A percentile compares a stretch with the other conserved stretches of the same genome.
Evolutionary conservation across 2,888 invertebrate genomes (phyloP).

Genomic region (Drosophila nr. fundita): DNA sequence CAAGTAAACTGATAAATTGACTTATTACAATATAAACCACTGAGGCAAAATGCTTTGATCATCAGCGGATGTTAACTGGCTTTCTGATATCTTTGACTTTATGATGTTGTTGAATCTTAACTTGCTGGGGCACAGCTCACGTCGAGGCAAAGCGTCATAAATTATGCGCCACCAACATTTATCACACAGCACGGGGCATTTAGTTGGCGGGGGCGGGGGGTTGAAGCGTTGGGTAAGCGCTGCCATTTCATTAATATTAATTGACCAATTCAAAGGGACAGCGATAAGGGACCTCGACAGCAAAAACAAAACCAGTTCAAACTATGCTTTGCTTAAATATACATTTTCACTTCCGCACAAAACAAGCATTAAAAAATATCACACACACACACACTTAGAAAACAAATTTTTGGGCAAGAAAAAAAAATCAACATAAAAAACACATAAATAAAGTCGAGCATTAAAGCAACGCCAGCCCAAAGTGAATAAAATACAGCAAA

Average conservation of each 20-base stretch:
- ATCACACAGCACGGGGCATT: slow-evolving; percentile 28
- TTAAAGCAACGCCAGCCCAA: slow-evolving; percentile 28
- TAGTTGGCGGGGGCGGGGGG: not conserved
- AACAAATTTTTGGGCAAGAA: slow-evolving; percentile 13
- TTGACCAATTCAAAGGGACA: slow-evolving; percentile 71
- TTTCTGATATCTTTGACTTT: slow-evolving; percentile 29
- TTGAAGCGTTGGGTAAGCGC: slow-evolving; percentile 1
- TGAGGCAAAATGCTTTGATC: slow-evolving; percentile 21
- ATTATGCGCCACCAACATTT: slow-evolving; percentile 25
- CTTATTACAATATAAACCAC: slow-evolving; percentile 54
- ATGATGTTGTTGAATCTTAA: slow-evolving; percentile 30
- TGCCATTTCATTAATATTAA: slow-evolving; percentile 78
- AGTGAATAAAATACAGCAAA: slow-evolving; percentile 31
- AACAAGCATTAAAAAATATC: slow-evolving; percentile 11
- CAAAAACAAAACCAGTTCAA: slow-evolving; percentile 42
- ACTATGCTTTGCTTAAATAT: slow-evolving; percentile 45
- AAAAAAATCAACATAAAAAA: slow-evolving; percentile 13
- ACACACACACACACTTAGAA: not conserved
- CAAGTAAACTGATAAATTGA: slow-evolving; percentile 66
- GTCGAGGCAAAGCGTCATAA: slow-evolving; percentile 15
- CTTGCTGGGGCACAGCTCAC: slow-evolving; percentile 1
- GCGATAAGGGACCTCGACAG: slow-evolving; percentile 33
- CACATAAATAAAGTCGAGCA: slow-evolving; percentile 44
- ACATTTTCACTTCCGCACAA: slow-evolving; percentile 27
- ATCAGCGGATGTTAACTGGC: not conserved